Conservation (phyloP, 2,113 vertebrate genomes). For the Pyrgilauda ruficollis region DNA sequence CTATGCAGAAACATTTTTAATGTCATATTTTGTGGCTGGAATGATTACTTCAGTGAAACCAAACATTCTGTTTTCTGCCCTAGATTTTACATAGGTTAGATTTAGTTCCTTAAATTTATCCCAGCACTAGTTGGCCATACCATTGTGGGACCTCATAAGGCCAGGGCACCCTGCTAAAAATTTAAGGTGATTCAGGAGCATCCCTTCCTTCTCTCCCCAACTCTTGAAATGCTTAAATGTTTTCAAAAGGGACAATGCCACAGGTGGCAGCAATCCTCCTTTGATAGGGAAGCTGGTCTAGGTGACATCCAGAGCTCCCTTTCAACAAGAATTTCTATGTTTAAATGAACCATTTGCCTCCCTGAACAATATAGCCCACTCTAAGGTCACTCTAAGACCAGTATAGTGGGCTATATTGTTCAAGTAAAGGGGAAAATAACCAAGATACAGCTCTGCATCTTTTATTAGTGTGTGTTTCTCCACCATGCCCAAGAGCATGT, state of each 20-base stretch:
- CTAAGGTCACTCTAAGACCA: not conserved
- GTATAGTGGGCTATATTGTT: too few relatives aligned
- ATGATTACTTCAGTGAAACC: not conserved
- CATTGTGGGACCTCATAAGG: not conserved
- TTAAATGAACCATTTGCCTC: not conserved
- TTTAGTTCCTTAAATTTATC: not conserved
- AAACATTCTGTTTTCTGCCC: not conserved
- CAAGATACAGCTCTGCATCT: not conserved
- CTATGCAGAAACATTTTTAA: not conserved
- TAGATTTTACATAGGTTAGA: not conserved
- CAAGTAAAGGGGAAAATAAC: not conserved
- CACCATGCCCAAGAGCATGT: not conserved
- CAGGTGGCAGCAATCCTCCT: not conserved
- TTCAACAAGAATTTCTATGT: not conserved
- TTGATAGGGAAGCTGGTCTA: not conserved
- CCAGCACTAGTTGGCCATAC: not conserved
- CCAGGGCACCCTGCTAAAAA: not conserved
- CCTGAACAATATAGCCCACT: not conserved
- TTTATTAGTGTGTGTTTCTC: not conserved
- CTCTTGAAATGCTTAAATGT: not conserved
- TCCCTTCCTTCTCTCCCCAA: rapidly evolving
- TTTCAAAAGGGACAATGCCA: not conserved
- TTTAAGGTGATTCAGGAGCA: not conserved
- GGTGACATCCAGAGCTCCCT: not conserved
- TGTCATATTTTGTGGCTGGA: not conserved